Evolutionary conservation across 2,797 vertebrate species (phyloP), one percentile per base, ranked within the genome.

Genomic region (Sebastes diploproa): DNA sequence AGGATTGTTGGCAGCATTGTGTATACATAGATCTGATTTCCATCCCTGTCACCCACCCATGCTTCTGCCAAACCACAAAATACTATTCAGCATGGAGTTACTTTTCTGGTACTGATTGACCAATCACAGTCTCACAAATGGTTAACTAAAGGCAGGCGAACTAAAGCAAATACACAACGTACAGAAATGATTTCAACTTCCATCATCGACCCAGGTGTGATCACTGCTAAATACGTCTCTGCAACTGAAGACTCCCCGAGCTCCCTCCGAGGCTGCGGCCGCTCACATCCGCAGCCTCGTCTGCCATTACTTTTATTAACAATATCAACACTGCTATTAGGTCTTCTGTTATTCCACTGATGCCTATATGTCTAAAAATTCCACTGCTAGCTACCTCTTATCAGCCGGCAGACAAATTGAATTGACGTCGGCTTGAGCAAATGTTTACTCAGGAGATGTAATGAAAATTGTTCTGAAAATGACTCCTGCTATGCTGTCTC

Each of bases 401-500:
- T 94, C 92, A 87, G 88, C 85, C 84, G 71, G 77, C 77, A 83
- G 87, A 89, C 85, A 88, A 94, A 94, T 93, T 93, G 85, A 92
- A 92, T 85, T 92, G 91, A 94, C 94, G 87, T 92, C 85, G 65
- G 81, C 85, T 88, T 89, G 86, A 93, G 87, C 85, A 93, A 93
- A 93, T 91, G 91, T 94, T 94, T 94, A 94, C 76, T 86, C 88
- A 91, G 83, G 82, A 94, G 83, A 93, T 89, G 91, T 88, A 93
- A 94, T 92, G 89, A 92, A 93, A 94, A 90, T 90, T 90, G 87
- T 82, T 92, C 89, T 86, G 89, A 91, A 93, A 92, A 93, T 87
- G 91, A 91, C 85, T 93, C 90, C 88, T 4, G 76, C 89, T 82
- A 64, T 85, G 90, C 86, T 86, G 93, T 94, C 91, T 93, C 93